Conservation (phyloP, 2,797 vertebrate species). For the Helicolenus hilgendorfi region DNA sequence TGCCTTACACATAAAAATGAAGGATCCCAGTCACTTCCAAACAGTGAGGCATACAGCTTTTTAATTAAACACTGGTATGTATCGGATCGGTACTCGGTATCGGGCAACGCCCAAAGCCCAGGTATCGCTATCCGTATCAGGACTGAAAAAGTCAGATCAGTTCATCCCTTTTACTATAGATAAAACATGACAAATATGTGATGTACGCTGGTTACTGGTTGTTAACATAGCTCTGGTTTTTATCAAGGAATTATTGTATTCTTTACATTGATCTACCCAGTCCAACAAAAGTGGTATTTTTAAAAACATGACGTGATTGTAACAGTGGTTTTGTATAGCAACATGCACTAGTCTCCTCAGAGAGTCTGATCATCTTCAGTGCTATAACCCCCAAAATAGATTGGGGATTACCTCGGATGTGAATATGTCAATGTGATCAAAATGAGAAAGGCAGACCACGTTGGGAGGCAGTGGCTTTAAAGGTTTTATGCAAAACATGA, state of each 20-base stretch:
- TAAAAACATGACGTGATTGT: slow-evolving; percentile 42
- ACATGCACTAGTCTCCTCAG: slow-evolving; percentile 53
- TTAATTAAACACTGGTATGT: background rate
- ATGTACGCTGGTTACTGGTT: background rate
- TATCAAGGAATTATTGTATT: background rate
- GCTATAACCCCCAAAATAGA: slow-evolving; percentile 74
- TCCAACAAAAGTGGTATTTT: slow-evolving; percentile 27
- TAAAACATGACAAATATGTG: background rate
- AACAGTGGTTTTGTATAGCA: slow-evolving; percentile 17
- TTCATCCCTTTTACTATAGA: background rate
- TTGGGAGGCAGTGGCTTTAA: slow-evolving; percentile 83
- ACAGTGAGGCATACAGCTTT: background rate
- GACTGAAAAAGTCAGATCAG: background rate
- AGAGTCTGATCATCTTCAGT: slow-evolving; percentile 73
- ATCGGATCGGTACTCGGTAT: no score
- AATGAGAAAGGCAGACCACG: slow-evolving; percentile 77
- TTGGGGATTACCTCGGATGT: slow-evolving; percentile 86
- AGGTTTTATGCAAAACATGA: slow-evolving; percentile 91
- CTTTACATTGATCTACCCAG: background rate
- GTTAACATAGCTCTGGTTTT: background rate
- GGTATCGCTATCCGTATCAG: no score
- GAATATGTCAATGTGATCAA: slow-evolving; percentile 86
- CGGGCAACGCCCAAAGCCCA: no score
- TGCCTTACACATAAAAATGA: no score
- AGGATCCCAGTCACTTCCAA: background rate